These are phyloP conservation scores for Linhomoeus sp. DNA, from an alignment of 2,888 invertebrate genomes.

Conservation along the genomic window DNA sequence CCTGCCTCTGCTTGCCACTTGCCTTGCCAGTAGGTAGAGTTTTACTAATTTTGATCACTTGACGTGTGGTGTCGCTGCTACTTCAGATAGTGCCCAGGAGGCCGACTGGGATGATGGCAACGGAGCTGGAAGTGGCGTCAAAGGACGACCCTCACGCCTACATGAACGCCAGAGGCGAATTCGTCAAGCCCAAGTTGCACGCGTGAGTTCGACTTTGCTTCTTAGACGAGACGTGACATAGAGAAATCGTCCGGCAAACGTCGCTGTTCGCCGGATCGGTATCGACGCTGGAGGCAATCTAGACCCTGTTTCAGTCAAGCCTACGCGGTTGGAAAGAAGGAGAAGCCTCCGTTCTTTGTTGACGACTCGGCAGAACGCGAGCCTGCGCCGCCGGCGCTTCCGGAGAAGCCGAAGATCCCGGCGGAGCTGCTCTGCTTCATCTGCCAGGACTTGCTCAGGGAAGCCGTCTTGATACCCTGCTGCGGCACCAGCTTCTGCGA, in stretches of 20 bases:
- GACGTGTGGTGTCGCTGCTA: no score
- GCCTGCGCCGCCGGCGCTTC: constrained; percentile 1
- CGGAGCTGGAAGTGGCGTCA: constrained; percentile 25
- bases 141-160: constrained; percentile 31
- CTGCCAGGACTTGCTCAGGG: constrained; percentile 71
- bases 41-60: no score
- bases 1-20: not conserved
- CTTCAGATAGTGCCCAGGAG: constrained; percentile 31
- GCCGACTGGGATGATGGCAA: constrained; percentile 82
- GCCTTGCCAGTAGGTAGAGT: no score
- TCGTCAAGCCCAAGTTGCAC: no score
- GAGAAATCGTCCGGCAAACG: no score
- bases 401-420: constrained; percentile 42
- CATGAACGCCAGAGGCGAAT: constrained; percentile 9
- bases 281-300: no score
- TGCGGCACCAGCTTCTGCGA: constrained; percentile 97
- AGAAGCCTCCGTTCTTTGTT: constrained; percentile 44
- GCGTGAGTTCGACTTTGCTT: not conserved
- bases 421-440: constrained; percentile 75
- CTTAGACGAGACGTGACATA: no score
- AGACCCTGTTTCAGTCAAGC: constrained; percentile 42
- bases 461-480: constrained; percentile 93
- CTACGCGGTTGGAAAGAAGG: constrained; percentile 50
- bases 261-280: no score
- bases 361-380: constrained; percentile 30